Conservation (phyloP, 2,888 invertebrate species). For the Ptilodon capucinus region DNA sequence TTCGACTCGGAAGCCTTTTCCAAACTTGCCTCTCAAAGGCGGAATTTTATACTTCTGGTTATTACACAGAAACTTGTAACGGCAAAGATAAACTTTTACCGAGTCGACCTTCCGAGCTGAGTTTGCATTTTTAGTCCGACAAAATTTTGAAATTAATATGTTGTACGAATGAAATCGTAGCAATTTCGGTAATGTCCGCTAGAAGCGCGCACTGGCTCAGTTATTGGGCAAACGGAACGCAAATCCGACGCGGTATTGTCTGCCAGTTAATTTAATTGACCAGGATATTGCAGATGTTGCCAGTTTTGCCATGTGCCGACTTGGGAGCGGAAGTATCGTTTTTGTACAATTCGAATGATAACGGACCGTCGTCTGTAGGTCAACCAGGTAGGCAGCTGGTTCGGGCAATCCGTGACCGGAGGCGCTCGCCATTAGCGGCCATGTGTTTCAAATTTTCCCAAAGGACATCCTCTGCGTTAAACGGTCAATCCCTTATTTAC, state of each 20-base stretch:
- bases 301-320: slow-evolving; percentile 60
- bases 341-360: slow-evolving; percentile 59
- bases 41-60: slow-evolving; percentile 75
- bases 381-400: slow-evolving; percentile 69
- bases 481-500: slow-evolving; percentile 55
- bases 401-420: slow-evolving; percentile 41
- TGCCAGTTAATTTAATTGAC: slow-evolving; percentile 52
- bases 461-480: slow-evolving; percentile 48
- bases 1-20: slow-evolving; percentile 74
- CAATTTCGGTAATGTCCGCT: slow-evolving; percentile 27
- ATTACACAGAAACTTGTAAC: slow-evolving; percentile 54
- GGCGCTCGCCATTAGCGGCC: slow-evolving; percentile 38
- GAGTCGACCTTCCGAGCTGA: slow-evolving; percentile 18
- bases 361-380: slow-evolving; percentile 58
- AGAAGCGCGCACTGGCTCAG: slow-evolving; percentile 17
- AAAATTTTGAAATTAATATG: slow-evolving; percentile 8
- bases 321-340: slow-evolving; percentile 63
- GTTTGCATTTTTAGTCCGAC: slow-evolving; percentile 13
- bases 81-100: slow-evolving; percentile 49
- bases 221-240: slow-evolving; percentile 46
- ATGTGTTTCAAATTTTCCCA: slow-evolving; percentile 57
- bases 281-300: slow-evolving; percentile 68
- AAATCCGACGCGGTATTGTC: slow-evolving; percentile 39
- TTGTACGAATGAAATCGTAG: slow-evolving; percentile 22
- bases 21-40: slow-evolving; percentile 72